Percentiles rank a stretch among this genome's conserved stretches.
These are phyloP conservation scores for Oscheius sp. DNA, from an alignment of 2,888 invertebrate genomes.

Conservation along the genomic window DNA sequence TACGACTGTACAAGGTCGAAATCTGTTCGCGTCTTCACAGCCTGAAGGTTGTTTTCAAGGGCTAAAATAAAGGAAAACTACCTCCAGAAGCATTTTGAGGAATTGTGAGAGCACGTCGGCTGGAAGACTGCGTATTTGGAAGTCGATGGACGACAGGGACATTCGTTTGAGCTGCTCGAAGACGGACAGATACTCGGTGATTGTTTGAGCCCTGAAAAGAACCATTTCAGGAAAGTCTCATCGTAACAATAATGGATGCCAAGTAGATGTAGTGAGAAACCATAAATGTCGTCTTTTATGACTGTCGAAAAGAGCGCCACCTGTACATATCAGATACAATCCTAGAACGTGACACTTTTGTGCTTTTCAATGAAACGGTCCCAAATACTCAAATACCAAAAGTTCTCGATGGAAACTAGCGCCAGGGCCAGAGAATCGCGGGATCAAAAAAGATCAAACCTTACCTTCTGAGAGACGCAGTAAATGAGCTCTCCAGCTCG, in stretches of 20 bases:
- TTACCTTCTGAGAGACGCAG: constrained; percentile 23
- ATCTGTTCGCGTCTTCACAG: constrained; percentile 83
- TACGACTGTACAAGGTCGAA: constrained; percentile 93
- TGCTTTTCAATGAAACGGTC: too few relatives aligned
- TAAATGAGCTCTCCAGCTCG: constrained; percentile 60
- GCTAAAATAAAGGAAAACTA: neutral
- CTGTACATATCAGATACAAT: too few relatives aligned
- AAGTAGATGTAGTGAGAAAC: too few relatives aligned
- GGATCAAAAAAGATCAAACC: neutral
- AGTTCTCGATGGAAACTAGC: too few relatives aligned
- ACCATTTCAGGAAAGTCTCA: neutral
- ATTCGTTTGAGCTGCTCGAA: constrained; percentile 48
- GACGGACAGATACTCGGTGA: constrained; percentile 40
- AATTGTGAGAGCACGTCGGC: constrained; percentile 51
- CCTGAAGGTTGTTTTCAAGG: constrained; percentile 74
- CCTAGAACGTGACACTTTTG: too few relatives aligned
- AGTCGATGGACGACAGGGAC: constrained; percentile 67
- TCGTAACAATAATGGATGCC: too few relatives aligned
- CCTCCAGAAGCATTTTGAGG: constrained; percentile 61
- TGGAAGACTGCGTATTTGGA: constrained; percentile 63
- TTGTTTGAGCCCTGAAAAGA: constrained; percentile 47
- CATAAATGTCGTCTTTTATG: too few relatives aligned
- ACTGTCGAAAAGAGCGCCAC: too few relatives aligned
- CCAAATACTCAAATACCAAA: too few relatives aligned
- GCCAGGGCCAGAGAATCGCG: too few relatives aligned